Base-by-base conservation (phyloP, 2,113 vertebrate species). In the Syngnathus scovelli region DNA sequence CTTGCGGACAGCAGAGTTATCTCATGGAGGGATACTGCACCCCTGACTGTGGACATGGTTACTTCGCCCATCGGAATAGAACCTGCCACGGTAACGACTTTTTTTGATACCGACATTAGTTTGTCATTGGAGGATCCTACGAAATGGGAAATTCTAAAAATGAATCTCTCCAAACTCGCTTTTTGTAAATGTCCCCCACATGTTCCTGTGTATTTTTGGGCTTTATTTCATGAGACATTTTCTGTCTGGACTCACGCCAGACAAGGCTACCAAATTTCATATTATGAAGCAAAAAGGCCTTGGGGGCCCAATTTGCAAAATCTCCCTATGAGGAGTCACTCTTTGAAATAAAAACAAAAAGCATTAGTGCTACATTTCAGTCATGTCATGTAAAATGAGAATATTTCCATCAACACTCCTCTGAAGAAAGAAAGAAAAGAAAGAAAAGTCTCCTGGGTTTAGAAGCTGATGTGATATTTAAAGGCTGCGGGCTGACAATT, bases 21-120 rank as follows among this genome's bases (percentile, higher is more conserved):
- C 86, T 95, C 70, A 93, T 93, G 80, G 84, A 85, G 0, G 90
- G 90, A 6, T 72, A 84, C 39, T 99, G 96, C 60, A 78, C 94
- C 39, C 79, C 91, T 7, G 90, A 86, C 81, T 99, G 97, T 80
- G 89, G 93, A 37, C 90, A 62, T 2, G 93, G 92, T 43, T 93
- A 92, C 85, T 91, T 92, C 12, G 73, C 85, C 7, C 89, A 93
- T 66, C 64, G 27, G 1, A 49, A 65, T 54, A 88, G 90, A 60
- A 82, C 78, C 19, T 99, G 97, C 80, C 71, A 91, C 74, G 93
- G 97, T 97, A 83, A 91, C 27, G 23, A 12, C 5, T 13, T 13
- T n/a, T 19, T 43, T 43, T 43, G 12, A 46, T 16, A 19, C 1
- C 6, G 16, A 49, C 2, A 27, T 27, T 27, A 27, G 27, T 27